Base-by-base conservation (phyloP, 2,888 invertebrate genomes). In the Fissipunctia ypsillon region DNA sequence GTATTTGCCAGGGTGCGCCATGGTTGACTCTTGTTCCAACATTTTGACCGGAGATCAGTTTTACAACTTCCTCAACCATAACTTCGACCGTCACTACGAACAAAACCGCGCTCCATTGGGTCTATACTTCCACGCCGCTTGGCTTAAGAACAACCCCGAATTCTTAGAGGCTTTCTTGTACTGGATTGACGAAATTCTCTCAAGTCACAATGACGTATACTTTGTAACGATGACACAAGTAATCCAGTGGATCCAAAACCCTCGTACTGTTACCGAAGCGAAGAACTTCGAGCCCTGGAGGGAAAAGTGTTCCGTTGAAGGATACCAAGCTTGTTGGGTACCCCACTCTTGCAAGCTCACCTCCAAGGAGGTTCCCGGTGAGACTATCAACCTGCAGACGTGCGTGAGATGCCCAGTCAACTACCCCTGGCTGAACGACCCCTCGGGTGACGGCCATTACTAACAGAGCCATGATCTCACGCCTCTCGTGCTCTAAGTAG, bases 141-240 rank as follows among this genome's bases (percentile, higher is more conserved):
- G 99, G 99, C 95, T 99, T 83, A 98, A 98, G 95, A 99, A 99
- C 94, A 99, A 99, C 91, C 99, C 99, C 60, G 99, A 99, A 94
- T 99, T 97, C 93, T 96, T 99, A 83, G 99, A 99, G 90, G 99
- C 99, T 69, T 99, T 99, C 97, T 96, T 99, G 31, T 98, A 98
- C 93, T 99, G 99, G 99, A 98, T 99, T 90, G 99, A 99, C 92
- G 99, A 99, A 95, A 97, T 98, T 76, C 95, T 98, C 52, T 96
- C 97, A 87, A 98, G 97, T 85, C 98, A 98, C 96, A 98, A 98
- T 85, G 99, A 99, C 91, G 99, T 99, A 16, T 99, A 98, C 95
- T 99, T 99, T 93, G 98, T 98, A 25, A 99, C 99, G 76, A 99
- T 99, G 99, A 99, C 99, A n/a, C 98, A 98, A 93, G 99, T 99